Percentiles rank a stretch among this genome's conserved stretches.
Conservation (phyloP, 2,113 vertebrate genomes). For the Acrocephalus arundinaceus region DNA sequence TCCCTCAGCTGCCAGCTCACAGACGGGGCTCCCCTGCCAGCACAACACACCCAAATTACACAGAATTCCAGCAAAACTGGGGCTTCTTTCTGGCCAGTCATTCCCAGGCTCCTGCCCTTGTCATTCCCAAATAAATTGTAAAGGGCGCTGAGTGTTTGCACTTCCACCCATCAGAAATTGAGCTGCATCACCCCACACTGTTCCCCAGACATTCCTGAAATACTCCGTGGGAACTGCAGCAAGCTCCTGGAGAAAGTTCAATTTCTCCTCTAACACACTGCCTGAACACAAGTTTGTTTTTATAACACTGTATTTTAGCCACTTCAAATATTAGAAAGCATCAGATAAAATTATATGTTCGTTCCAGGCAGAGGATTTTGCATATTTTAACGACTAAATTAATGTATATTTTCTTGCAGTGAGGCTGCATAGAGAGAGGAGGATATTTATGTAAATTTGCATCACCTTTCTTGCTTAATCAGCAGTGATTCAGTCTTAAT, state of each 20-base stretch:
- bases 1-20: slow-evolving; percentile 75
- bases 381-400: slow-evolving; percentile 25
- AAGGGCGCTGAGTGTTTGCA: neutral
- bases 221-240: neutral
- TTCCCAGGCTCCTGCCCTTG: neutral
- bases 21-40: slow-evolving; percentile 72
- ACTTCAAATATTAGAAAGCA: neutral
- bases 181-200: neutral
- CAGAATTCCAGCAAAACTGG: neutral
- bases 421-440: neutral
- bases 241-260: neutral
- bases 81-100: neutral
- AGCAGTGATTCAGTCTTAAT: neutral
- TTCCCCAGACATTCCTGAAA: neutral
- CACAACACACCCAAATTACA: neutral
- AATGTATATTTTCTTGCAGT: neutral
- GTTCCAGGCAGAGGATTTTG: neutral
- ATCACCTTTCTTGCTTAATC: slow-evolving; percentile 26
- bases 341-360: slow-evolving; percentile 19
- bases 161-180: neutral
- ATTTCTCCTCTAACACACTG: neutral
- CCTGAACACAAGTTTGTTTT: neutral
- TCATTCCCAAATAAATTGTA: neutral
- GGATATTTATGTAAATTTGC: neutral
- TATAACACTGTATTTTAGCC: neutral